A percentile compares a stretch with the other conserved stretches of the same genome.
Conservation (phyloP, 2,797 vertebrate species). For the Dromococcyx pavoninus region DNA sequence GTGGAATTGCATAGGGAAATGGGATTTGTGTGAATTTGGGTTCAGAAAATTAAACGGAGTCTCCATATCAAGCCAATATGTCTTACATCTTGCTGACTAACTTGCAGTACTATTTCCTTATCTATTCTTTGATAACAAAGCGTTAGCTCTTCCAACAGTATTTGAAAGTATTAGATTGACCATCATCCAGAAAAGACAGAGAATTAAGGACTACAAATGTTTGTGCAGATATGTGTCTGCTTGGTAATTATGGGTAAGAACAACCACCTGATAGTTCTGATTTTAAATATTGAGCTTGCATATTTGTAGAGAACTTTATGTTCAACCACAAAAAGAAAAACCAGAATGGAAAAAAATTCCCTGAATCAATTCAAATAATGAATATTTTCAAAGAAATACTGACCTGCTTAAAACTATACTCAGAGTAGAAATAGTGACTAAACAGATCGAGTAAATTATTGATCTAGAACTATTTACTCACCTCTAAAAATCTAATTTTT, state of each 20-base stretch:
- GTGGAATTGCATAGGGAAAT: not conserved
- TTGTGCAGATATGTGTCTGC: not conserved
- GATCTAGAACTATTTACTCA: not conserved
- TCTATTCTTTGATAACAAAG: not conserved
- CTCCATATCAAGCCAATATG: not conserved
- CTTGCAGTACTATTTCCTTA: rapidly evolving
- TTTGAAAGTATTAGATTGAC: not conserved
- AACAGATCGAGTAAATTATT: not conserved
- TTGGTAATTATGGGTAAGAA: not conserved
- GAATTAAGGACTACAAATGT: not conserved
- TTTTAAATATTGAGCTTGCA: not conserved
- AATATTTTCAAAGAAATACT: not conserved
- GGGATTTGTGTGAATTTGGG: not conserved
- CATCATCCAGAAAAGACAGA: not conserved
- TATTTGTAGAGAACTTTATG: not conserved
- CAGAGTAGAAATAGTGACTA: not conserved
- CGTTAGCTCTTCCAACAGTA: not conserved
- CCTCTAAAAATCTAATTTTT: not conserved
- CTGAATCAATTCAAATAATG: not conserved
- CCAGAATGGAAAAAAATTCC: not conserved
- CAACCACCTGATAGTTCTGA: not conserved
- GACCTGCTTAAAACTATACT: not conserved
- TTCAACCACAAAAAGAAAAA: not conserved
- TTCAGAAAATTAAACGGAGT: not conserved
- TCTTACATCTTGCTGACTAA: not conserved